phyloP scores from a whole-genome alignment of 1,140 invertebrate species.

The Ceratina japonica region DNA sequence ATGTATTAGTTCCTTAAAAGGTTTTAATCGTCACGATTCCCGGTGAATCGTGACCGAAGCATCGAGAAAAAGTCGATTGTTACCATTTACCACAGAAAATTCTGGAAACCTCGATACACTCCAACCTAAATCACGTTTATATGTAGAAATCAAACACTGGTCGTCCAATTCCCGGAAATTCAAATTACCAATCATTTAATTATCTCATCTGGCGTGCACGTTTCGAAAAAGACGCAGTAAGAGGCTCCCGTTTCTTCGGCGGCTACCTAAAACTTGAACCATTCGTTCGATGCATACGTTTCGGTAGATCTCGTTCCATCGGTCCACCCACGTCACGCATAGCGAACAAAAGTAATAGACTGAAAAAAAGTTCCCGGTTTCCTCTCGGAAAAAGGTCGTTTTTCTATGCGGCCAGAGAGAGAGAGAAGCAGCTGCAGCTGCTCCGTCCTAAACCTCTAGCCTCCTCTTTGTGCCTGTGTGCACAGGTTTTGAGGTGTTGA shows the following conservation, averaged over 20 bases:
- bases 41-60: background rate
- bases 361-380: background rate
- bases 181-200: background rate
- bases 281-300: too few species aligned
- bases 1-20: background rate
- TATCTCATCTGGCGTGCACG: background rate
- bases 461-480: conserved; percentile 62
- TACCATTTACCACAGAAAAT: background rate
- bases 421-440: conserved; percentile 40
- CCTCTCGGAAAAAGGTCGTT: conserved; percentile 22
- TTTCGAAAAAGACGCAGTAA: conserved; percentile 1
- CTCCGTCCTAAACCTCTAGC: conserved; percentile 31
- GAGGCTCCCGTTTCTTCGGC: too few species aligned
- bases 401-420: conserved; percentile 1
- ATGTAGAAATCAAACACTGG: background rate
- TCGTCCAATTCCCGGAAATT: background rate
- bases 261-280: too few species aligned
- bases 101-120: background rate
- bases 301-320: conserved; percentile 12
- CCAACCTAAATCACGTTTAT: background rate
- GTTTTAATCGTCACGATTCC: background rate
- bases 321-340: background rate
- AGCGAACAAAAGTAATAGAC: conserved; percentile 13
- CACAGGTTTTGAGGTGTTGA: conserved; percentile 70
- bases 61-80: background rate